Percentiles rank a stretch among this genome's conserved stretches.
Conservation (phyloP, 2,888 invertebrate genomes). For the Stenolophus ochropezus region DNA sequence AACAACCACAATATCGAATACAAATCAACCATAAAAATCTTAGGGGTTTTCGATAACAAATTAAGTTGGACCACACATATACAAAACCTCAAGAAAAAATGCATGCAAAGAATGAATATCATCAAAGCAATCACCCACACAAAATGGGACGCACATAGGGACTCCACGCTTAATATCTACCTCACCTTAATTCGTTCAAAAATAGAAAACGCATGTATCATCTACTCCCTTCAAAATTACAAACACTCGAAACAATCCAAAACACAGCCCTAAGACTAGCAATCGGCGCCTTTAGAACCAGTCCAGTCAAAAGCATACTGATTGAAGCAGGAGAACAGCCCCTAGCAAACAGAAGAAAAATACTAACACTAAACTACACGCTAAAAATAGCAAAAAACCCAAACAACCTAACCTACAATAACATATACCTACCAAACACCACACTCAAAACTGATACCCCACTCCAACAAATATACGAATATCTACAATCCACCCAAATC, state of each 20-base stretch:
- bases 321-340: constrained; percentile 19
- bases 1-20: not conserved
- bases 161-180: constrained; percentile 12
- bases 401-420: not conserved
- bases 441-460: constrained; percentile 1
- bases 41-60: constrained; percentile 39
- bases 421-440: not conserved
- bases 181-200: constrained; percentile 24
- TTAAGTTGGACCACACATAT: constrained; percentile 21
- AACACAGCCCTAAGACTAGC: too few relatives aligned
- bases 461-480: not conserved
- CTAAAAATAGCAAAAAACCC: not conserved
- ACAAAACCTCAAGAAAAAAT: constrained; percentile 27
- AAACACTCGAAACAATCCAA: constrained; percentile 39
- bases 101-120: constrained; percentile 42
- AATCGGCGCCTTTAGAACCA: too few relatives aligned
- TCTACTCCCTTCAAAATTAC: not conserved
- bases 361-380: not conserved
- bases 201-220: constrained; percentile 41
- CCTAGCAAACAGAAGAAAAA: not conserved
- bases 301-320: too few relatives aligned
- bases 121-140: constrained; percentile 12
- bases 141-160: constrained; percentile 45
- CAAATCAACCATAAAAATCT: constrained; percentile 13
- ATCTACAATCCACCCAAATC: not conserved